Base-by-base conservation (phyloP, 1,140 invertebrate genomes). In the Papilio polytes region DNA sequence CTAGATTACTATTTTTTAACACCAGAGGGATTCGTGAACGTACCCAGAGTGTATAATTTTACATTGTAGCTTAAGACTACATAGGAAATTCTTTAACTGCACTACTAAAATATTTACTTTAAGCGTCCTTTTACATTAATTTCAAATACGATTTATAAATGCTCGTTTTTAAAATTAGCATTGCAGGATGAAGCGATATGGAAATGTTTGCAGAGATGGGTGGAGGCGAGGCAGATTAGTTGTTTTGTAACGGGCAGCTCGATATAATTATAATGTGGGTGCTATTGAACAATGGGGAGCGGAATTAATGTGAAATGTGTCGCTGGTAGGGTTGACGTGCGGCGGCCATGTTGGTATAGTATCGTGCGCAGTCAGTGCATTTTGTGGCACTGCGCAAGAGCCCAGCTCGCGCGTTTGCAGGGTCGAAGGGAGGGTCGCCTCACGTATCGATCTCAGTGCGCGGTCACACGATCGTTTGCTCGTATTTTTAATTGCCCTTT, bases 281-380 rank as follows among this genome's bases (percentile, higher is more conserved):
- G 90, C 83, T 84, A 91, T 87, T 87, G 87, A 89, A 91, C 86
- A 92, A 88, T 89, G 82, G 88, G 90, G 88, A 72, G 86, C 84
- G 85, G 84, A 89, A 83, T 87, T 88, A 89, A 90, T 91, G 87
- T 90, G 83, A 91, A 89, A 87, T 88, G 87, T 90, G 88, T 89
- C 87, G 84, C 80, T 83, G 74, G 82, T 83, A 81, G 86, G 81
- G 73, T 83, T 86, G 76, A 86, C 84, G 85, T 82, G 83, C 82
- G 85, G 84, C 81, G 76, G 86, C 86, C 85, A 83, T 85, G n/a
- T 80, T 84, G 81, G 80, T 84, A 81, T 81, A 31, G 77, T 80
- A 41, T 46, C 85, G 82, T 91, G 90, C 90, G 90, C 89, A 89
- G 81, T 85, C 83, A 74, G 80, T 70, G 48, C 46, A 73, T 84